phyloP scores from a whole-genome alignment of 92 coral and sea anemone genomes.

The Muricea muricata region DNA sequence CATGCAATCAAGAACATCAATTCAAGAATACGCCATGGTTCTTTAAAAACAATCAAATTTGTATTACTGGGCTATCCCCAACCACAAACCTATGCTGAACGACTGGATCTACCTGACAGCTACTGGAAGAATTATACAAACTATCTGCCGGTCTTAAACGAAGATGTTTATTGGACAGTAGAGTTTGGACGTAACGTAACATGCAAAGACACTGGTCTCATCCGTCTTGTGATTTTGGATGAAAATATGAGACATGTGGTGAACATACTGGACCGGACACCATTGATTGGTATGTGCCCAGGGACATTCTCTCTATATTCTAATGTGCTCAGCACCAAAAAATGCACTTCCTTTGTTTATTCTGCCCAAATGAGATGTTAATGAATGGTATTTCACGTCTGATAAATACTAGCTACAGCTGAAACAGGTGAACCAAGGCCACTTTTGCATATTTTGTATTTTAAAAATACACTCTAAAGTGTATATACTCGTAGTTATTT shows the following conservation, averaged over 20 bases:
- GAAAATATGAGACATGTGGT: background rate
- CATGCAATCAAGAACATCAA: background rate
- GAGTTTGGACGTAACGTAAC: background rate
- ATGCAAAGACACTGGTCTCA: constrained; percentile 30
- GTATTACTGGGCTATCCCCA: constrained; percentile 23
- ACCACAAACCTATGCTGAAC: constrained; percentile 1
- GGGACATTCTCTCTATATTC: too few relatives aligned
- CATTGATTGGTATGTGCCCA: constrained; percentile 35
- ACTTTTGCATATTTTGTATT: too few relatives aligned
- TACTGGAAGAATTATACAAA: constrained; percentile 25
- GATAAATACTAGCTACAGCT: too few relatives aligned
- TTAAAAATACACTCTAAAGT: too few relatives aligned
- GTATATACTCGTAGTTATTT: too few relatives aligned
- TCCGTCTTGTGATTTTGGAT: constrained; percentile 9
- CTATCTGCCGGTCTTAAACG: background rate
- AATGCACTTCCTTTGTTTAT: too few relatives aligned
- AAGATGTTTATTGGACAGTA: constrained; percentile 21
- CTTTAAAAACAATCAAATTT: background rate
- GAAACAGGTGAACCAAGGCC: too few relatives aligned
- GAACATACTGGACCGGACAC: background rate
- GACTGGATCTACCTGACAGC: constrained; percentile 1
- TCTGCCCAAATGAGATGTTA: too few relatives aligned
- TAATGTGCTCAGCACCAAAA: too few relatives aligned
- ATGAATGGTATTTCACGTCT: too few relatives aligned
- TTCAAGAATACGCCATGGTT: constrained; percentile 3